Conservation (phyloP, 1,140 invertebrate species). For the Chymomyza costata region DNA sequence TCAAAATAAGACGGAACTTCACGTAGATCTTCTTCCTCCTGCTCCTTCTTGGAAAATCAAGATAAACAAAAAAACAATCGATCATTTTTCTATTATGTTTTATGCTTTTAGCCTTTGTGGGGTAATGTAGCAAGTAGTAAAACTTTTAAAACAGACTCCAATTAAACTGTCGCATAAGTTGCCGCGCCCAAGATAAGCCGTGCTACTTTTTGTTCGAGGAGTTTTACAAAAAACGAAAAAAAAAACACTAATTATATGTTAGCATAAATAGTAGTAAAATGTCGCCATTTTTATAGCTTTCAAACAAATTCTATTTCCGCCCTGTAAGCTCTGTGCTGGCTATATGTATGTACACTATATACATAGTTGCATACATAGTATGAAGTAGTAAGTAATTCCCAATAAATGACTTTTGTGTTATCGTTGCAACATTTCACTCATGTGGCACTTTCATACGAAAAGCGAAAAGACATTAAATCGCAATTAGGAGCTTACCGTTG, state of each 20-base stretch:
- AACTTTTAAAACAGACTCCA: slow-evolving; percentile 18
- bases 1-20: too few relatives aligned
- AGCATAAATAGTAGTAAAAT: too few relatives aligned
- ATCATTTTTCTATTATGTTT: too few relatives aligned
- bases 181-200: slow-evolving; percentile 50
- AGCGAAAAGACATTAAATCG: slow-evolving; percentile 65
- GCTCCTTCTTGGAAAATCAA: too few relatives aligned
- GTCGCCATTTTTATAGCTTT: too few relatives aligned
- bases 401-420: slow-evolving; percentile 48
- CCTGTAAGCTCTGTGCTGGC: too few relatives aligned
- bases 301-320: too few relatives aligned
- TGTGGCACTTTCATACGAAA: slow-evolving; percentile 38
- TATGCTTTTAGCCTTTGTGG: too few relatives aligned
- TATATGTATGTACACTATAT: slow-evolving; percentile 9
- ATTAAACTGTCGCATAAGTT: slow-evolving; percentile 62
- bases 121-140: neutral
- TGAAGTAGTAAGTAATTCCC: slow-evolving; percentile 44
- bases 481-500: slow-evolving; percentile 58
- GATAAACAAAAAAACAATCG: too few relatives aligned
- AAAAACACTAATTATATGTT: too few relatives aligned
- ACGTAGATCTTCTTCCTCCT: too few relatives aligned
- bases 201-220: slow-evolving; percentile 42
- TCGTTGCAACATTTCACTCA: slow-evolving; percentile 13
- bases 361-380: slow-evolving; percentile 16
- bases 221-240: slow-evolving; percentile 4